Conservation (phyloP, 2,113 vertebrate genomes). For the Macroglossus sobrinus region DNA sequence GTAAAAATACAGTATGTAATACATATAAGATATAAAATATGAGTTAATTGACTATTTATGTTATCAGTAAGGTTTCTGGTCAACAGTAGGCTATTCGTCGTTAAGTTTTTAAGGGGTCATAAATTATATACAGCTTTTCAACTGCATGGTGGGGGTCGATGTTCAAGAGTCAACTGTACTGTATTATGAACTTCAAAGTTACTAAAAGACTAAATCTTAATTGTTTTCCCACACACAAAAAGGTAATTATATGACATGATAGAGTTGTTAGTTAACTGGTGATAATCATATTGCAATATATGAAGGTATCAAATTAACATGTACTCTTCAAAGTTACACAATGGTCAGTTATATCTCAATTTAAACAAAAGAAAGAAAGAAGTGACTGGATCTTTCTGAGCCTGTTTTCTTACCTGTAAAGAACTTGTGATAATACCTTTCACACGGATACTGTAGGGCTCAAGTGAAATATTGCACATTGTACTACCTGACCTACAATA, state of each 20-base stretch:
- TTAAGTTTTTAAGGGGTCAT: background rate
- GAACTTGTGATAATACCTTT: background rate
- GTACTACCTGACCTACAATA: background rate
- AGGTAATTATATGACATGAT: background rate
- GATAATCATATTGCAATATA: background rate
- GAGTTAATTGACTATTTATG: background rate
- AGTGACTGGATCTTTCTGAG: background rate
- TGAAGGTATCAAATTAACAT: background rate
- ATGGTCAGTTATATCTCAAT: background rate
- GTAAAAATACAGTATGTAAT: no score
- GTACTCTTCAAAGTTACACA: background rate
- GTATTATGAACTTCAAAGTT: background rate
- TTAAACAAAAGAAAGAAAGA: background rate
- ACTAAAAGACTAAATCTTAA: background rate
- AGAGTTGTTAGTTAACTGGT: background rate
- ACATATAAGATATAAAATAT: background rate
- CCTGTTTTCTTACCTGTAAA: background rate
- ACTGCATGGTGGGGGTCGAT: background rate
- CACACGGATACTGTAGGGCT: background rate
- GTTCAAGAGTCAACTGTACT: background rate
- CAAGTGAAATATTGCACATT: background rate
- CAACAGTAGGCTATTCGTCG: background rate
- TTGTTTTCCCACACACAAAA: background rate
- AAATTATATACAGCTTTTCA: background rate
- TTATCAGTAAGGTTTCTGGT: background rate